Evolutionary conservation across 2,113 vertebrate genomes (phyloP).

Genomic region (Hydrolagus affinis): DNA sequence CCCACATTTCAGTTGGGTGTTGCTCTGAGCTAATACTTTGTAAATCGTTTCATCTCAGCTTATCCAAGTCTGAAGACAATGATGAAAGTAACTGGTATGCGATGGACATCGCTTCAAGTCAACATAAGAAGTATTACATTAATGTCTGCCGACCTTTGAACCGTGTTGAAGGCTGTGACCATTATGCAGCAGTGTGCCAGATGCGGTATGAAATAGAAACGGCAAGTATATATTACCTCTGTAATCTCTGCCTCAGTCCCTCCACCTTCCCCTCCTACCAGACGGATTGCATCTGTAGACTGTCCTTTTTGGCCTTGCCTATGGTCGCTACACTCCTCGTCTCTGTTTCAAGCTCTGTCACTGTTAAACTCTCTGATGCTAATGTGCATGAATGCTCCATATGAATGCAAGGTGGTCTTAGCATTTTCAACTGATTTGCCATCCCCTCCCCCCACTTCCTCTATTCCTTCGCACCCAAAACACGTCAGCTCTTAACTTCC

Average conservation of each 20-base stretch:
- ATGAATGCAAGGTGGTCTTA: too few species aligned
- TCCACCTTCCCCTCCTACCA: neutral
- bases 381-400: too few species aligned
- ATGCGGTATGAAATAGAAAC: constrained; percentile 51
- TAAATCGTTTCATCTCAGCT: constrained; percentile 49
- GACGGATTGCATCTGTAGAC: neutral
- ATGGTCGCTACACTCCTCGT: neutral
- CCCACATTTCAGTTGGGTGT: neutral
- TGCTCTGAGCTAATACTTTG: neutral
- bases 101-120: constrained; percentile 50
- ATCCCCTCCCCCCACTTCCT: too few species aligned
- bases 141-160: constrained; percentile 78
- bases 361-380: too few species aligned
- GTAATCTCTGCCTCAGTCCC: too few species aligned
- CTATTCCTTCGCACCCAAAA: too few species aligned
- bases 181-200: constrained; percentile 71
- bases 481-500: too few species aligned
- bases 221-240: constrained; percentile 43
- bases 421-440: too few species aligned
- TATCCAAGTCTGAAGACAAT: constrained; percentile 59
- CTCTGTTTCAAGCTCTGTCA: neutral
- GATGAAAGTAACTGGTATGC: constrained; percentile 68
- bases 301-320: neutral
- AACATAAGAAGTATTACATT: constrained; percentile 76
- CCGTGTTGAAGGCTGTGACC: constrained; percentile 70